Percentiles rank a stretch among this genome's conserved stretches.
Evolutionary conservation across 2,888 invertebrate genomes (phyloP).

Genomic region (Geotrupes spiniger): DNA sequence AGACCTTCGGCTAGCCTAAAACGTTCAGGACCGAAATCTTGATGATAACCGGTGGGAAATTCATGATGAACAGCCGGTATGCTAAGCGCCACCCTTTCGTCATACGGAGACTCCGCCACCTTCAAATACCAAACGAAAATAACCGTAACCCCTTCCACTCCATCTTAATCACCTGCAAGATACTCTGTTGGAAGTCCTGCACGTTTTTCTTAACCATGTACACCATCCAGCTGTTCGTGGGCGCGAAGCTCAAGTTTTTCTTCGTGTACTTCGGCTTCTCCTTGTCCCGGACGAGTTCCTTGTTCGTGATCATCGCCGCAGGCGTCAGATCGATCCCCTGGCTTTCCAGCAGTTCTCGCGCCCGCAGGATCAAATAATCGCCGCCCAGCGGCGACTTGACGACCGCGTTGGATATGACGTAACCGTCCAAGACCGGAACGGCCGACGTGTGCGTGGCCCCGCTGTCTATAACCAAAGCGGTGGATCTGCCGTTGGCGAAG

Average conservation of each 20-base stretch:
- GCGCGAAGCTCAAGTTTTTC: conserved; percentile 74
- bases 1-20: conserved; percentile 92
- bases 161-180: conserved; percentile 58
- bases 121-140: conserved; percentile 34
- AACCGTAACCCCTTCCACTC: neutral
- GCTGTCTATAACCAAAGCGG: conserved; percentile 90
- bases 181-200: conserved; percentile 68
- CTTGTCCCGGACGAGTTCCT: conserved; percentile 89
- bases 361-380: conserved; percentile 85
- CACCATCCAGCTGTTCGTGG: conserved; percentile 89
- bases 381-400: conserved; percentile 96
- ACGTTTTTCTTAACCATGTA: conserved; percentile 89
- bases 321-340: conserved; percentile 59
- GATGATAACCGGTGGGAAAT: conserved; percentile 96
- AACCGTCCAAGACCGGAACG: conserved; percentile 91
- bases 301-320: conserved; percentile 63
- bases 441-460: conserved; percentile 94
- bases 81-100: conserved; percentile 79
- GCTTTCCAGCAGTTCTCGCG: conserved; percentile 54
- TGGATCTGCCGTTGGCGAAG: conserved; percentile 90
- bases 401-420: conserved; percentile 91
- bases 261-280: conserved; percentile 83
- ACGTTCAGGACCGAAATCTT: conserved; percentile 92
- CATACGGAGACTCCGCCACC: conserved; percentile 88
- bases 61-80: conserved; percentile 95